These are phyloP conservation scores for Phoebastria nigripes DNA, from an alignment of 2,797 vertebrate genomes.

Conservation along the genomic window DNA sequence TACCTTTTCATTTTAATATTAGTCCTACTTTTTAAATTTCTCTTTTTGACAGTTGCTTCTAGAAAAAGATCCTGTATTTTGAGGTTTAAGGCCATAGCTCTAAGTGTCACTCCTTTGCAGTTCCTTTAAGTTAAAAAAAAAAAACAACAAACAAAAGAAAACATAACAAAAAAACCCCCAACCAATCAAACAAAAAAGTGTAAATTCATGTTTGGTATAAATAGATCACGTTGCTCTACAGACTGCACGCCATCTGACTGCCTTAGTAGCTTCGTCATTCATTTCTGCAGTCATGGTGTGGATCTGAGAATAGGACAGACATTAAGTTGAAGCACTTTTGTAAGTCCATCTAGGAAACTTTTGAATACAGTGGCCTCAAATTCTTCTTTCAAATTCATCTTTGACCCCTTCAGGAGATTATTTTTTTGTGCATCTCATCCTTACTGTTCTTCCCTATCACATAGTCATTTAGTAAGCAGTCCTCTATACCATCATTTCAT, in stretches of 20 bases:
- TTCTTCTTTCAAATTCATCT: background rate
- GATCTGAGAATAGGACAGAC: background rate
- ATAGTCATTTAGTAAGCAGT: background rate
- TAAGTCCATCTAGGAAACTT: background rate
- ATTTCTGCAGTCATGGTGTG: background rate
- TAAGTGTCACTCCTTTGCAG: background rate
- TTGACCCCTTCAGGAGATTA: background rate
- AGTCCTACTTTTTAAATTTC: background rate
- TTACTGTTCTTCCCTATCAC: background rate
- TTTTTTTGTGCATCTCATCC: background rate
- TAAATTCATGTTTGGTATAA: background rate
- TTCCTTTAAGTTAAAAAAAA: background rate
- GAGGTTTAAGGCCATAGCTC: background rate
- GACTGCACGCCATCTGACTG: background rate
- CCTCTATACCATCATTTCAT: background rate
- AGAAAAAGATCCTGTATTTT: background rate
- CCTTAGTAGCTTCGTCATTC: background rate
- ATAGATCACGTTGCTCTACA: background rate
- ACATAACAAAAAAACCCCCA: background rate
- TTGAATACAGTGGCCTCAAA: background rate
- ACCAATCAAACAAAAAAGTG: background rate
- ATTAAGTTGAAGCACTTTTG: background rate
- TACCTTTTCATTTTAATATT: background rate
- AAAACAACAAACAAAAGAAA: background rate
- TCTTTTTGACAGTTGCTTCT: background rate